These are phyloP conservation scores for Polydrusus tereticollis DNA, from an alignment of 2,888 invertebrate genomes.

Conservation along the genomic window DNA sequence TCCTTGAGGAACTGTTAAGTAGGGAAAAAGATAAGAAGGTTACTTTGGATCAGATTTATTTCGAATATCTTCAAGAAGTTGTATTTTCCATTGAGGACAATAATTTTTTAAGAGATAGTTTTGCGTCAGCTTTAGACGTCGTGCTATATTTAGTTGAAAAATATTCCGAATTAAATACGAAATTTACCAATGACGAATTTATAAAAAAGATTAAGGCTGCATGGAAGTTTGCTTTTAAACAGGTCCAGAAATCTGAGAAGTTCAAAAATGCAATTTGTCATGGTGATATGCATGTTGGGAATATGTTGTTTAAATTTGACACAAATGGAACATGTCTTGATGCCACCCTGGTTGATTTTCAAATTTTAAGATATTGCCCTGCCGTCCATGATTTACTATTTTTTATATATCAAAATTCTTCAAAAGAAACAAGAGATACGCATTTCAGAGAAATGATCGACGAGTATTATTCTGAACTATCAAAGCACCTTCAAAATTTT, in stretches of 20 bases:
- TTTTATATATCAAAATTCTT: slow-evolving; percentile 54
- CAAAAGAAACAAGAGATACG: slow-evolving; percentile 48
- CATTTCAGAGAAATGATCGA: slow-evolving; percentile 49
- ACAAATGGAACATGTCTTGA: slow-evolving; percentile 49
- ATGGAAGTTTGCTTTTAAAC: slow-evolving; percentile 5
- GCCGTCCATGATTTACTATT: slow-evolving; percentile 74
- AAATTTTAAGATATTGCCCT: slow-evolving; percentile 70
- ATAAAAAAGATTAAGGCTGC: slow-evolving; percentile 20
- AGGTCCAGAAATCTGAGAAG: slow-evolving; percentile 59
- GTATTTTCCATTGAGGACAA: neutral
- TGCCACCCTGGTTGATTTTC: slow-evolving; percentile 61
- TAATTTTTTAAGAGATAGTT: neutral
- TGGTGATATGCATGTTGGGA: slow-evolving; percentile 61
- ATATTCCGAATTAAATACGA: slow-evolving; percentile 42
- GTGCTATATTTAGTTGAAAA: slow-evolving; percentile 29
- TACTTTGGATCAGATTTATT: slow-evolving; percentile 57
- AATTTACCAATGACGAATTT: slow-evolving; percentile 41
- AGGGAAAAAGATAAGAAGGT: slow-evolving; percentile 49
- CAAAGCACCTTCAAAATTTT: slow-evolving; percentile 47
- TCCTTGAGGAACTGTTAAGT: slow-evolving; percentile 57
- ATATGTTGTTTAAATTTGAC: slow-evolving; percentile 57
- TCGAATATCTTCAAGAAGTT: slow-evolving; percentile 49
- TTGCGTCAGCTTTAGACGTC: neutral
- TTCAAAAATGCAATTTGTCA: slow-evolving; percentile 63
- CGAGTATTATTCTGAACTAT: slow-evolving; percentile 54